phyloP scores from a whole-genome alignment of 2,888 invertebrate genomes.

The Drosophila yooni region DNA sequence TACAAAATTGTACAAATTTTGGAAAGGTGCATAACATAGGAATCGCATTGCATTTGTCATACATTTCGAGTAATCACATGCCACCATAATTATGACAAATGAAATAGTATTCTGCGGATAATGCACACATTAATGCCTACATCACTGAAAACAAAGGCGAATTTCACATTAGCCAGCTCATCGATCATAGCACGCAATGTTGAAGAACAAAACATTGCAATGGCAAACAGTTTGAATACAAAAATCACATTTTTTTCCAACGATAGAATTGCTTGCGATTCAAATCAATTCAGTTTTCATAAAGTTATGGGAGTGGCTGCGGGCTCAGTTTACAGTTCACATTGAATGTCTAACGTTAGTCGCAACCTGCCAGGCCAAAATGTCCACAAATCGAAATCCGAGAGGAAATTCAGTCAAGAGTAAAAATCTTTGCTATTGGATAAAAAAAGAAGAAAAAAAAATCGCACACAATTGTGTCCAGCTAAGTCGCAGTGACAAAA shows the following conservation, averaged over 20 bases:
- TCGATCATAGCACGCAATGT: neutral
- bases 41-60: slow-evolving; percentile 21
- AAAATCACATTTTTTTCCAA: neutral
- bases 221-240: neutral
- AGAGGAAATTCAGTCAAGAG: slow-evolving; percentile 30
- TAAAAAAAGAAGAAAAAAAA: neutral
- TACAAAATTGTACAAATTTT: slow-evolving; percentile 20
- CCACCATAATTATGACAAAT: neutral
- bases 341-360: slow-evolving; percentile 20
- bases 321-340: slow-evolving; percentile 4
- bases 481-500: slow-evolving; percentile 41
- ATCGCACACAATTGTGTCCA: slow-evolving; percentile 33
- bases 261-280: neutral
- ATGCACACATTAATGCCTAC: neutral
- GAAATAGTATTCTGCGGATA: neutral
- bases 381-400: slow-evolving; percentile 36
- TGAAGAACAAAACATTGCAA: neutral
- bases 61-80: slow-evolving; percentile 1
- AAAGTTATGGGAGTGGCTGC: neutral
- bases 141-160: neutral
- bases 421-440: slow-evolving; percentile 33
- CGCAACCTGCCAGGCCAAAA: slow-evolving; percentile 22
- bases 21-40: slow-evolving; percentile 18
- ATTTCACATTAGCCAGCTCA: neutral
- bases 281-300: neutral